A percentile compares a stretch with the other conserved stretches of the same genome.
Conservation (phyloP, 1,140 invertebrate genomes). For the Ylistrum balloti region DNA sequence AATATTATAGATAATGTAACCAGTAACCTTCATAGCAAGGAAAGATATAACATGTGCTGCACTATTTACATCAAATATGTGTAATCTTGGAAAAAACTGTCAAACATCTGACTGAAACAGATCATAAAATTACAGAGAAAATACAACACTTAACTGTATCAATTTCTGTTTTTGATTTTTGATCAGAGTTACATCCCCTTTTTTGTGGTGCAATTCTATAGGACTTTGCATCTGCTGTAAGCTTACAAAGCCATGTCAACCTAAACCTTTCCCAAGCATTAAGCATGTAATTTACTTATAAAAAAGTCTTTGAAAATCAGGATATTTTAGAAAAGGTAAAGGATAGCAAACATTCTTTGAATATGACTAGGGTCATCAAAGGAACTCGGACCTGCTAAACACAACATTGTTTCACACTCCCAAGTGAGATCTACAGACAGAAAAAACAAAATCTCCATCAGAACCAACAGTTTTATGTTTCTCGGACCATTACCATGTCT, state of each 20-base stretch:
- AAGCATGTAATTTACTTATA: background rate
- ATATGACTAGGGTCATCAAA: background rate
- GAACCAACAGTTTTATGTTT: background rate
- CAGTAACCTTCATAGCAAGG: no score
- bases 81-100: background rate
- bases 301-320: background rate
- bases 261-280: background rate
- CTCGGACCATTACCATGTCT: background rate
- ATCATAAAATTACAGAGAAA: background rate
- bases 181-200: background rate
- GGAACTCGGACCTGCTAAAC: background rate
- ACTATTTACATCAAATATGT: background rate
- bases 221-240: background rate
- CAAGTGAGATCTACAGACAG: background rate
- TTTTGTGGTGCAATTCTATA: background rate
- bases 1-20: no score
- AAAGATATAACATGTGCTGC: background rate
- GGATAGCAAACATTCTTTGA: background rate
- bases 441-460: background rate
- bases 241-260: background rate
- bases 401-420: background rate
- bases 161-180: background rate
- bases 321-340: background rate
- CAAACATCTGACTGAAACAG: background rate
- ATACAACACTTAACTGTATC: background rate